These are phyloP conservation scores for Saccostrea glomerata DNA, from an alignment of 1,140 invertebrate genomes.

Conservation along the genomic window DNA sequence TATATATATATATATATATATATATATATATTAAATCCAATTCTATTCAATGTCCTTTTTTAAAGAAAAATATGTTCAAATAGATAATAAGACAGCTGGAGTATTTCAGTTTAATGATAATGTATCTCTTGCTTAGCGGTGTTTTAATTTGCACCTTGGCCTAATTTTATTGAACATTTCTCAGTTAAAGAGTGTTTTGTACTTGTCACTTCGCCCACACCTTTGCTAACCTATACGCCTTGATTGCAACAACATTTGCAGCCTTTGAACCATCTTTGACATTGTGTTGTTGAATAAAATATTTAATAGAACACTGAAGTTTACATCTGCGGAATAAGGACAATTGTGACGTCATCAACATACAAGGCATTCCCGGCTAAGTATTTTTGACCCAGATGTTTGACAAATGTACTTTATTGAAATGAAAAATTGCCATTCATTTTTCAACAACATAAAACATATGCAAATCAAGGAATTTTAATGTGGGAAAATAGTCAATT, in stretches of 20 bases:
- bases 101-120: background rate
- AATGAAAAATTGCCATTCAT: conserved; percentile 5
- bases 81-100: background rate
- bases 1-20: too few relatives aligned
- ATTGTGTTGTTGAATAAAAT: conserved; percentile 1
- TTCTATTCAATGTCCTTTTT: too few relatives aligned
- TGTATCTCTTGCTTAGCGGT: background rate
- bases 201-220: background rate
- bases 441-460: conserved; percentile 21
- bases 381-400: background rate
- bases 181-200: background rate
- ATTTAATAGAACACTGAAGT: background rate
- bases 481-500: conserved; percentile 12
- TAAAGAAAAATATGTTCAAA: background rate
- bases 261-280: too few relatives aligned
- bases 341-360: conserved; percentile 3
- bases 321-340: conserved; percentile 2
- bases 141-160: background rate
- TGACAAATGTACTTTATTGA: background rate
- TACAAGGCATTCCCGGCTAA: conserved; percentile 4
- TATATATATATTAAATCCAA: too few relatives aligned
- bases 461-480: conserved; percentile 20
- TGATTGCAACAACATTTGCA: too few relatives aligned
- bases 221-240: background rate
- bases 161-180: background rate